Base-by-base conservation (phyloP, 2,797 vertebrate genomes). In the Lemur catta region DNA sequence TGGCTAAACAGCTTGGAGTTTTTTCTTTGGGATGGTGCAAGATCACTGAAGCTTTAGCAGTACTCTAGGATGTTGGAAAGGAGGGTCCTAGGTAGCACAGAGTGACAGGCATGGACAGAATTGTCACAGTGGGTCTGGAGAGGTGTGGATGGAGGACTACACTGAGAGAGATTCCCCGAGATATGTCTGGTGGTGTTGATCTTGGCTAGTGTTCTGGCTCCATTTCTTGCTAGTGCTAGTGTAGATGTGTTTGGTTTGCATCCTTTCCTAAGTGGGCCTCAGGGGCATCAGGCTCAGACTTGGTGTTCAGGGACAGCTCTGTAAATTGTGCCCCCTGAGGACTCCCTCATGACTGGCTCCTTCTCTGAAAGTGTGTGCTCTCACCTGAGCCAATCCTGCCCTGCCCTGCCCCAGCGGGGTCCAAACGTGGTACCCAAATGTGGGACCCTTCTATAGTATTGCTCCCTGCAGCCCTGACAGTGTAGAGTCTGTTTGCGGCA, bases 361-460 rank as follows among this genome's bases (percentile, higher is more conserved):
- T 92, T 79, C n/a, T 84, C 7, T 20, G 57, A 65, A 89, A 84
- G 48, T 89, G 22, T 4, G 8, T 43, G n/a, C 38, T 80, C 24
- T 89, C 13, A 74, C 38, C 65, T 52, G 59, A 81, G 24, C 7
- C 18, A 69, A 46, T 35, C 18, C 3, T 30, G 22, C 20, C 30
- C 50, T 20, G 20, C 13, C 26, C 24, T 0, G 0, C n/a, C 30
- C n/a, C 1, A 0, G n/a, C 50, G 72, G n/a, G 4, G 7, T 48
- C 48, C 17, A 48, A 85, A 50, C 28, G 3, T 35, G 41, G 63
- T 35, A 69, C 3, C 67, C 67, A 57, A 85, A 80, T 0, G 1
- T 48, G 28, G 69, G 28, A 85, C 26, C 6, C 30, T 65, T 52
- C 41, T 15, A 38, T 50, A 22, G 57, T 26, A 74, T 80, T 33